Percentiles rank a stretch among this genome's conserved stretches.
phyloP scores from a whole-genome alignment of 2,888 invertebrate genomes.

The Venusia cambrica region DNA sequence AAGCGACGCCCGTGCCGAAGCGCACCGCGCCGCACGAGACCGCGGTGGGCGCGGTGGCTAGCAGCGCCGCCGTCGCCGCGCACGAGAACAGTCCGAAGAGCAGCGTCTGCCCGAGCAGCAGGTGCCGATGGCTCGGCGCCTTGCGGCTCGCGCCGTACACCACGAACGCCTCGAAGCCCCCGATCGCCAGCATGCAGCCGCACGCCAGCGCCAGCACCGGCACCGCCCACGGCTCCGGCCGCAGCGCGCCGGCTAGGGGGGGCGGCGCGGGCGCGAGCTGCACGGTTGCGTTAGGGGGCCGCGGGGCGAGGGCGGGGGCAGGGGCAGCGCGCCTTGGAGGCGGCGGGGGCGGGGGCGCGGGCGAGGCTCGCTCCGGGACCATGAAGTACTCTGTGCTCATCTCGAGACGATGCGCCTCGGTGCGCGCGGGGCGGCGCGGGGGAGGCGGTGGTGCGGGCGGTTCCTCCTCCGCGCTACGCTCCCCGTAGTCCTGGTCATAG shows the following conservation, averaged over 20 bases:
- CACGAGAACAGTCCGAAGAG: slow-evolving; percentile 91
- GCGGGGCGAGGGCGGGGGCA: slow-evolving; percentile 43
- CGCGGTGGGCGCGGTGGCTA: slow-evolving; percentile 88
- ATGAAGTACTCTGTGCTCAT: slow-evolving; percentile 93
- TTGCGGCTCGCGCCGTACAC: slow-evolving; percentile 90
- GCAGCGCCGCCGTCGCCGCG: slow-evolving; percentile 89
- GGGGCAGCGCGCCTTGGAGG: slow-evolving; percentile 48
- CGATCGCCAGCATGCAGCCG: slow-evolving; percentile 91
- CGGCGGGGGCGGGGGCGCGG: slow-evolving; percentile 52
- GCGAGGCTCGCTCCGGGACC: slow-evolving; percentile 80
- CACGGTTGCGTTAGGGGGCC: slow-evolving; percentile 48
- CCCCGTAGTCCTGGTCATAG: slow-evolving; percentile 61
- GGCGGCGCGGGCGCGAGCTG: slow-evolving; percentile 35
- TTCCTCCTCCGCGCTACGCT: slow-evolving; percentile 54
- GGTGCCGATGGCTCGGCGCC: slow-evolving; percentile 90
- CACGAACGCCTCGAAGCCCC: slow-evolving; percentile 94
- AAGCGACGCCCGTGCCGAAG: slow-evolving; percentile 90
- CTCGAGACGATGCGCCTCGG: slow-evolving; percentile 83
- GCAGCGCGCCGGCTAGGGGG: slow-evolving; percentile 64
- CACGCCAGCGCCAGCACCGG: slow-evolving; percentile 92
- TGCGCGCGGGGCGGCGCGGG: slow-evolving; percentile 60
- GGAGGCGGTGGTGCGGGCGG: slow-evolving; percentile 47
- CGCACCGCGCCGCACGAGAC: slow-evolving; percentile 91
- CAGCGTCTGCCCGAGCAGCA: slow-evolving; percentile 93
- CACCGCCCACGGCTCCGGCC: slow-evolving; percentile 94